Evolutionary conservation across 2,113 vertebrate genomes (phyloP).

Genomic region (Hyla sarda): DNA sequence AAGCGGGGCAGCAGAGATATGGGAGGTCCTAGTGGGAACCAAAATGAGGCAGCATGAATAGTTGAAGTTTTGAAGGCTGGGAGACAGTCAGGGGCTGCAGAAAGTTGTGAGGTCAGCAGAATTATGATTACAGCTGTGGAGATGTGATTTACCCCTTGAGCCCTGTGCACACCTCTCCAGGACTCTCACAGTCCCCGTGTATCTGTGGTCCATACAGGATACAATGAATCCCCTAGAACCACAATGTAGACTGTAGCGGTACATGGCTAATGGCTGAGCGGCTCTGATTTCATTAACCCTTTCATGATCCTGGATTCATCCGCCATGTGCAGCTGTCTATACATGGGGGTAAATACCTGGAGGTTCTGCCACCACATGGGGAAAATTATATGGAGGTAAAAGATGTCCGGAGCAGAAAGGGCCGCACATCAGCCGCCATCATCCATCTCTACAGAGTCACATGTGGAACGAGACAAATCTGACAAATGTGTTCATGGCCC

Average conservation of each 20-base stretch:
- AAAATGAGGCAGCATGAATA: no score
- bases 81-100: no score
- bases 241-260: neutral
- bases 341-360: neutral
- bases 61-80: no score
- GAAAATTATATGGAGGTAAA: neutral
- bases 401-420: neutral
- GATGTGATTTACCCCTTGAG: neutral
- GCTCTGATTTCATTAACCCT: conserved; percentile 12
- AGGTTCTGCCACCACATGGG: neutral
- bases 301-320: conserved; percentile 7
- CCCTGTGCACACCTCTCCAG: neutral
- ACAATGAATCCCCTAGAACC: neutral
- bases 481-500: neutral
- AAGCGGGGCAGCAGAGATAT: no score
- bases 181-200: no score
- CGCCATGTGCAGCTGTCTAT: neutral
- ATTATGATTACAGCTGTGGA: neutral
- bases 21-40: no score
- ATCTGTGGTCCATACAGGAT: neutral
- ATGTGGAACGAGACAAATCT: neutral
- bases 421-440: neutral
- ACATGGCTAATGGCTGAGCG: neutral
- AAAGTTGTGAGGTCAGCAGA: neutral
- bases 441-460: neutral